Evolutionary conservation across 53 echinoderm and acorn worm genomes (phyloP).

Genomic region (Luidia sarsii): DNA sequence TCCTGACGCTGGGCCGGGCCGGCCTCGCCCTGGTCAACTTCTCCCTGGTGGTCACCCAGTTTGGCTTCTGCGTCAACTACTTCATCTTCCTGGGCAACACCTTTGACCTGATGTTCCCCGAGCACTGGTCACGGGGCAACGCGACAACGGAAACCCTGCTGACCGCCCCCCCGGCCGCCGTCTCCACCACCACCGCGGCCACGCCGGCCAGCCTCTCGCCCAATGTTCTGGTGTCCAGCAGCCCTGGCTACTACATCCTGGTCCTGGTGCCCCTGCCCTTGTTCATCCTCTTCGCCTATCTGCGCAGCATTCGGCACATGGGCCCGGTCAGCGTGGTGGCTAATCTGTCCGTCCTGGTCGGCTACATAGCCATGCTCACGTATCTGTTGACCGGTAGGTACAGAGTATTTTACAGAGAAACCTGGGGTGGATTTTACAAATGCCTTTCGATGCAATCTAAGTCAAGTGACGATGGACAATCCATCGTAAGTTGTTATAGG

Average conservation of each 20-base stretch:
- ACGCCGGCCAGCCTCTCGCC: conserved; percentile 7
- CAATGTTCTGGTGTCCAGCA: background rate
- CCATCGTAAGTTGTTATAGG: no score
- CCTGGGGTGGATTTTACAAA: no score
- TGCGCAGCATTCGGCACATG: conserved; percentile 76
- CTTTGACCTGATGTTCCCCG: conserved; percentile 42
- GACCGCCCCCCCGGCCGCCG: background rate
- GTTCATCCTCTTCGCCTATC: conserved; percentile 71
- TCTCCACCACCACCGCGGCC: background rate
- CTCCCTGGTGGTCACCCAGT: conserved; percentile 80
- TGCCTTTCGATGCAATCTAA: no score
- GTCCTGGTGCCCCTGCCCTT: conserved; percentile 75
- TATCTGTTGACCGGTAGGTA: conserved; percentile 70
- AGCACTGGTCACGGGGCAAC: background rate
- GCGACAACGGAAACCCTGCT: background rate
- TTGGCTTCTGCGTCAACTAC: conserved; percentile 84
- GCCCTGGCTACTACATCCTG: conserved; percentile 38
- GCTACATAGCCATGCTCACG: conserved; percentile 62
- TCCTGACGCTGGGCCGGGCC: conserved; percentile 57
- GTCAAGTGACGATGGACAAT: no score
- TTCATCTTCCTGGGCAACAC: conserved; percentile 90
- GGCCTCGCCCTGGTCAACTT: conserved; percentile 67
- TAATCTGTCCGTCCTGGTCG: conserved; percentile 66
- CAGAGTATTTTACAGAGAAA: no score
- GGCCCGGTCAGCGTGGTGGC: conserved; percentile 82